Conservation (phyloP, 1,140 invertebrate genomes). For the Drosophila tropicalis region DNA sequence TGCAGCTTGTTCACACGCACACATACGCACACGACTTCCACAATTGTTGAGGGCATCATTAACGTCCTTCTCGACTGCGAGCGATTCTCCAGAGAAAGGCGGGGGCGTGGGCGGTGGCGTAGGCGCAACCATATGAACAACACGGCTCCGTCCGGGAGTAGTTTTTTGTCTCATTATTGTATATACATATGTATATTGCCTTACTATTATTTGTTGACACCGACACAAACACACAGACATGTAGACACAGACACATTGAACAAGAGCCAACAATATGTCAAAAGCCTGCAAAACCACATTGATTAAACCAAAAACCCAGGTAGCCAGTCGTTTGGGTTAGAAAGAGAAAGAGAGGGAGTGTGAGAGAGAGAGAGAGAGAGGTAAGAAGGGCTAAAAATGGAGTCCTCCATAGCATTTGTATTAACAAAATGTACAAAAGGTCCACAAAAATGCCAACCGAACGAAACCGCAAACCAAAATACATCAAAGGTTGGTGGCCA, state of each 20-base stretch:
- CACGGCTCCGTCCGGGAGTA: too few relatives aligned
- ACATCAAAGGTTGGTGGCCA: background rate
- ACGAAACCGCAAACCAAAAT: constrained; percentile 18
- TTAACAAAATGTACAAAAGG: constrained; percentile 50
- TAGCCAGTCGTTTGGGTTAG: constrained; percentile 34
- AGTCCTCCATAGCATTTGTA: constrained; percentile 36
- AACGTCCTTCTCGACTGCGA: too few relatives aligned
- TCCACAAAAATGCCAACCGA: constrained; percentile 5
- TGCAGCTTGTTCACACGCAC: constrained; percentile 23
- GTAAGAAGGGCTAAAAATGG: constrained; percentile 1
- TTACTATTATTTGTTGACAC: too few relatives aligned
- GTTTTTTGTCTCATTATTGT: too few relatives aligned
- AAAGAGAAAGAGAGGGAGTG: too few relatives aligned
- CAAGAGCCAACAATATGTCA: constrained; percentile 5
- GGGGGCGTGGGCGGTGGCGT: too few relatives aligned
- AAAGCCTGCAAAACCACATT: constrained; percentile 44
- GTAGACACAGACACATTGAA: background rate
- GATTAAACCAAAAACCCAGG: constrained; percentile 56
- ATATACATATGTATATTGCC: too few relatives aligned
- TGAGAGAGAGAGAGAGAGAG: background rate
- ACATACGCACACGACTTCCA: constrained; percentile 14
- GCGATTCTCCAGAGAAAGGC: too few relatives aligned
- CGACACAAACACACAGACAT: background rate
- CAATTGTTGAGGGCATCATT: too few relatives aligned
- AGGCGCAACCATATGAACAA: too few relatives aligned